Conservation (phyloP, 1,140 invertebrate genomes). For the Nomia melanderi region DNA sequence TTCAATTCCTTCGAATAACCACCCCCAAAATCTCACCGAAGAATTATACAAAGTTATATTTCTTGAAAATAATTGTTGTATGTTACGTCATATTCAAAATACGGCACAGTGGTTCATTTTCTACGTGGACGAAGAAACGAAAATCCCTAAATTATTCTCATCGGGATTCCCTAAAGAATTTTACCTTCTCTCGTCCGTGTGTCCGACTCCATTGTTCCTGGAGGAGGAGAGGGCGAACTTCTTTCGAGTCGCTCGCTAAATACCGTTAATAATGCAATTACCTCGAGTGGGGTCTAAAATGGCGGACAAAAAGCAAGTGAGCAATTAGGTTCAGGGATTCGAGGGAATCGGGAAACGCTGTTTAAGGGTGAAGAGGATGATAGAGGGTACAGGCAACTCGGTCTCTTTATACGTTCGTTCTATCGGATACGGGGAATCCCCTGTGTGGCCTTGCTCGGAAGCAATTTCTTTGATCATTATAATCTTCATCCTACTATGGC, state of each 20-base stretch:
- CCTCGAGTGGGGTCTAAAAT: background rate
- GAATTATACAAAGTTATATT: too few relatives aligned
- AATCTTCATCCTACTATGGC: background rate
- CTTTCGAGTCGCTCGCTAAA: slow-evolving; percentile 11
- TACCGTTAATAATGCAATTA: slow-evolving; percentile 23
- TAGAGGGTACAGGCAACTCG: background rate
- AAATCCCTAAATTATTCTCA: background rate
- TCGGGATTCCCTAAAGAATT: background rate
- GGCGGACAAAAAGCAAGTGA: slow-evolving; percentile 7
- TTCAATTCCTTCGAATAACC: too few relatives aligned
- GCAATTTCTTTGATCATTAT: slow-evolving; percentile 10
- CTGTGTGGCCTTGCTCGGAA: background rate
- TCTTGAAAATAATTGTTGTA: too few relatives aligned
- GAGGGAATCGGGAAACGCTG: background rate
- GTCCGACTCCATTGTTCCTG: slow-evolving; percentile 2
- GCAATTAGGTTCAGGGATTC: background rate
- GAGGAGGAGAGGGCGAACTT: background rate
- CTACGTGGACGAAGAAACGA: too few relatives aligned
- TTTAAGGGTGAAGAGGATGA: background rate
- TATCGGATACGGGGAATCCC: background rate
- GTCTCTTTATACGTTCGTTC: background rate
- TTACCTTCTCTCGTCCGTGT: background rate
- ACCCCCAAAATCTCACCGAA: too few relatives aligned
- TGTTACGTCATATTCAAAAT: too few relatives aligned
- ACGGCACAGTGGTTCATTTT: too few relatives aligned